These are phyloP conservation scores for Ageneiosus marmoratus DNA, from an alignment of 2,113 vertebrate genomes.

Conservation along the genomic window DNA sequence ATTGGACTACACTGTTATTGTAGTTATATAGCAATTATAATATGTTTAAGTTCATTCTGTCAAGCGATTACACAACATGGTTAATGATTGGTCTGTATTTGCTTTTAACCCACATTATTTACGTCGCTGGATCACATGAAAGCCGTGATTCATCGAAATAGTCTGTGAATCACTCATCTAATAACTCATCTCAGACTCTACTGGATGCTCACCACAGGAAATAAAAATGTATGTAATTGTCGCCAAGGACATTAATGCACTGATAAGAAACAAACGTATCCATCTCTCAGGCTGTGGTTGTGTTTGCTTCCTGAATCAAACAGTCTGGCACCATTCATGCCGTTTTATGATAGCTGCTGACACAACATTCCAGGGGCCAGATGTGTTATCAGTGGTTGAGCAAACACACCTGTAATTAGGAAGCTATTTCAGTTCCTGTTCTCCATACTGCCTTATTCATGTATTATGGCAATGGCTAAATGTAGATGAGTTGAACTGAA, in stretches of 20 bases:
- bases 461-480: not conserved
- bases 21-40: not conserved
- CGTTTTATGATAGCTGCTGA: conserved; percentile 48
- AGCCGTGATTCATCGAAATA: not conserved
- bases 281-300: not conserved
- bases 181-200: not conserved
- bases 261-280: not conserved
- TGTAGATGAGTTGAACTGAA: not conserved
- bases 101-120: not conserved
- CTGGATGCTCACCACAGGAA: not conserved
- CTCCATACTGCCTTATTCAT: conserved; percentile 23
- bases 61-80: not conserved
- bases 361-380: conserved; percentile 39
- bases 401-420: conserved; percentile 54
- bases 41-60: not conserved
- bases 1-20: not conserved
- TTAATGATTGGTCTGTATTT: not conserved
- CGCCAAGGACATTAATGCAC: not conserved
- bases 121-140: not conserved
- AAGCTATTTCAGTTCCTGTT: conserved; percentile 39
- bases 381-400: conserved; percentile 47
- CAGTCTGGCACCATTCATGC: conserved; percentile 35
- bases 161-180: not conserved
- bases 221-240: conserved; percentile 3
- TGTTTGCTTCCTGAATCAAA: not conserved